Base-by-base conservation (phyloP, 2,888 invertebrate species). In the Epinotia bilunana region DNA sequence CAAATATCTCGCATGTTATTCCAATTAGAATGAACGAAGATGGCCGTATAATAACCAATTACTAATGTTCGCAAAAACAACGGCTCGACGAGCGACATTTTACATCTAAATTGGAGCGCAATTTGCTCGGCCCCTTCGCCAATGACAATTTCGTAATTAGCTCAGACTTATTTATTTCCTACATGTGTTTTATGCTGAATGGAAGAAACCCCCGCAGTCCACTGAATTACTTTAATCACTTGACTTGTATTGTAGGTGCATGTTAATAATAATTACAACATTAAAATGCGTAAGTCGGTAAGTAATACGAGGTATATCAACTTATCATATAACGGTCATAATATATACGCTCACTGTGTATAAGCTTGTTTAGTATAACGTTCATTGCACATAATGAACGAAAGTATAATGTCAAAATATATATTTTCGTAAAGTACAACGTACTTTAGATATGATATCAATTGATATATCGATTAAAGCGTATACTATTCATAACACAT, bases 121-220 rank as follows among this genome's bases (percentile, higher is more conserved):
- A 89, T 90, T 90, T 86, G 85, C 82, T 71, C 76, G 78, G 82
- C 81, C 85, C 84, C 86, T 87, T 85, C 84, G 83, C 84, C 81
- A 83, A 88, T 86, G 85, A 89, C 87, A 86, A 88, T 88, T 88
- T 83, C 79, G 87, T 88, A 91, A 91, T 91, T 90, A 91, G 79
- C 80, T 75, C 78, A 62, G 86, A 85, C 84, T 86, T 86, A 83
- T 89, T 89, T 89, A 87, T 88, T 83, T 82, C 79, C 79, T 82
- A 79, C 75, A 62, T 69, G 23, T 69, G 69, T 69, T 69, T 69
- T 69, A 60, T 68, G 68, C 68, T 58, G 46, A 69, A 69, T 46
- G 69, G 69, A 16, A 57, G 68, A 57, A 68, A 6, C 67, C 55
- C 9, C 13, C 33, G 69, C 69, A 60, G 39, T 67, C 58, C 1